Percentiles rank a stretch among this genome's conserved stretches.
phyloP scores from a whole-genome alignment of 2,797 vertebrate genomes.

The Schizopygopsis malacanthus region DNA sequence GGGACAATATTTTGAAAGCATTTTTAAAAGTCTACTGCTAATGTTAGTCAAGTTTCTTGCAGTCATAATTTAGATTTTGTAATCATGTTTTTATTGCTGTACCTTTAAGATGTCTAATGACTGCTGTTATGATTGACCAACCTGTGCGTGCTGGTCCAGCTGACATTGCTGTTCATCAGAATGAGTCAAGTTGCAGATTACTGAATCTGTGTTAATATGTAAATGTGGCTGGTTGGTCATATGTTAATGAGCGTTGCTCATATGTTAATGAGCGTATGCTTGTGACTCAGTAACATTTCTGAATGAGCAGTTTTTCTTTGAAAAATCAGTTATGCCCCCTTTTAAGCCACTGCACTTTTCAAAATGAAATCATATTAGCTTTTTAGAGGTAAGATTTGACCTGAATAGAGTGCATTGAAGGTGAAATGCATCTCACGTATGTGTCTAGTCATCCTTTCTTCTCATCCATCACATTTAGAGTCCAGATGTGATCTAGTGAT shows the following conservation, averaged over 20 bases:
- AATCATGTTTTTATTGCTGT: not conserved
- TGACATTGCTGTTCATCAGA: not conserved
- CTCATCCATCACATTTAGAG: conserved; percentile 48
- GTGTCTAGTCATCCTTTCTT: conserved; percentile 59
- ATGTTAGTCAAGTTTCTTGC: not conserved
- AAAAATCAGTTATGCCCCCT: not conserved
- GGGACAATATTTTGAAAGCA: not conserved
- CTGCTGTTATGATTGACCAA: not conserved
- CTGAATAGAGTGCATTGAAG: not conserved
- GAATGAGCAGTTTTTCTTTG: not conserved
- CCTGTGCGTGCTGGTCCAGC: not conserved
- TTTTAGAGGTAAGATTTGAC: not conserved
- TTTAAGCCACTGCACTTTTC: not conserved
- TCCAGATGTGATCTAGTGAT: conserved; percentile 30
- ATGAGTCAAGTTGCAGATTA: not conserved
- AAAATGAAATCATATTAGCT: not conserved
- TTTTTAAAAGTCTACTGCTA: not conserved
- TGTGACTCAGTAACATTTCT: not conserved
- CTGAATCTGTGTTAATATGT: not conserved
- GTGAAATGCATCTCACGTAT: conserved; percentile 69
- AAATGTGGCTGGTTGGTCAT: not conserved
- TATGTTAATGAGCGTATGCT: not conserved
- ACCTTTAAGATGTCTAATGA: not conserved
- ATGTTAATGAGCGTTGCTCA: not conserved
- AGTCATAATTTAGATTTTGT: not conserved